phyloP scores from a whole-genome alignment of 2,888 invertebrate genomes.

The Trissolcus brochymenae region DNA sequence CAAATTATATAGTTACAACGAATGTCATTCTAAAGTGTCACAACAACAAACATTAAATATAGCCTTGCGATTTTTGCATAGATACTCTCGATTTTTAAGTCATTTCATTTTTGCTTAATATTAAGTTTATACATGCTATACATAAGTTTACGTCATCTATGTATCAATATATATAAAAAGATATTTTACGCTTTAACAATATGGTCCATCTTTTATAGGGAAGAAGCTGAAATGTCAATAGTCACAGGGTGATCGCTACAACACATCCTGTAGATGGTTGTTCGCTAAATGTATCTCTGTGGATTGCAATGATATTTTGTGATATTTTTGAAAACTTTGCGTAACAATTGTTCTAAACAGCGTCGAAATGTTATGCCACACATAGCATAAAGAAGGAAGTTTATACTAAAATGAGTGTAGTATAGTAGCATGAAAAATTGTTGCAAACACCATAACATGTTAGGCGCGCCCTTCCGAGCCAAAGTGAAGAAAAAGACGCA shows the following conservation, averaged over 20 bases:
- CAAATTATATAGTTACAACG: too few relatives aligned
- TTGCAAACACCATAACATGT: constrained; percentile 78
- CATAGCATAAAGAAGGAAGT: constrained; percentile 81
- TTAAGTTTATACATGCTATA: too few relatives aligned
- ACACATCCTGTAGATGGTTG: background rate
- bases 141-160: too few relatives aligned
- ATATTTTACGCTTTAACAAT: too few relatives aligned
- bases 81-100: background rate
- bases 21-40: too few relatives aligned
- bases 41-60: too few relatives aligned
- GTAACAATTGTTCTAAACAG: constrained; percentile 78
- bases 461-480: constrained; percentile 74
- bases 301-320: constrained; percentile 73
- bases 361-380: constrained; percentile 80
- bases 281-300: constrained; percentile 68
- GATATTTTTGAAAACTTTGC: constrained; percentile 76
- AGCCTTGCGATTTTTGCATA: too few relatives aligned
- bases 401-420: constrained; percentile 82
- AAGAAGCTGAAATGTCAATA: too few relatives aligned
- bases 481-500: constrained; percentile 78
- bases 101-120: background rate
- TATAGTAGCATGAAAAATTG: constrained; percentile 81
- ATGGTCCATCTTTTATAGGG: too few relatives aligned
- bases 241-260: too few relatives aligned
- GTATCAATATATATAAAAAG: too few relatives aligned